Percentiles rank a stretch among this genome's conserved stretches.
phyloP scores from a whole-genome alignment of 2,113 vertebrate species.

The Austrofundulus limnaeus region DNA sequence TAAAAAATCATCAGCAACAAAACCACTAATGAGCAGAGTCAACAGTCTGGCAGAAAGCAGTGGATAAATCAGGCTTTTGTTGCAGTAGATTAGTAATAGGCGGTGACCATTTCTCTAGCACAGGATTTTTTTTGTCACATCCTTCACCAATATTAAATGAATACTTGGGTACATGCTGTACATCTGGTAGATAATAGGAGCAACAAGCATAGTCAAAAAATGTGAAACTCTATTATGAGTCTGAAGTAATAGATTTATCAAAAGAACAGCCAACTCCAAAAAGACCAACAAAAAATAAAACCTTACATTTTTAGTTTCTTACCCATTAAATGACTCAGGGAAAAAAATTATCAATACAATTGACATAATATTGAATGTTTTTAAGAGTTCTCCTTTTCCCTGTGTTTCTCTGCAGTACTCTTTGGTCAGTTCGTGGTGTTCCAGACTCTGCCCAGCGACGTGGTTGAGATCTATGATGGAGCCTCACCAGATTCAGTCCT shows the following conservation, averaged over 20 bases:
- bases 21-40: neutral
- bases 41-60: neutral
- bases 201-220: too few species aligned
- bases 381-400: too few species aligned
- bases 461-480: constrained; percentile 93
- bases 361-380: neutral
- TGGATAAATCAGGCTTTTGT: neutral
- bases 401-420: constrained; percentile 81
- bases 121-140: too few species aligned
- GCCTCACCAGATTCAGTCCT: constrained; percentile 87
- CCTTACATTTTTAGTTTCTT: too few species aligned
- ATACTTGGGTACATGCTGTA: neutral
- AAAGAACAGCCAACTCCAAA: neutral
- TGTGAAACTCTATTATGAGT: neutral
- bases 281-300: too few species aligned
- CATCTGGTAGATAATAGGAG: neutral
- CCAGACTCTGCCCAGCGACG: constrained; percentile 90
- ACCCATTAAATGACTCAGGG: too few species aligned
- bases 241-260: neutral
- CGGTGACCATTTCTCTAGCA: neutral
- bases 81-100: neutral
- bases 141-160: neutral
- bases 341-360: neutral
- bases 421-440: constrained; percentile 99
- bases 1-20: neutral